Evolutionary conservation across 2,797 vertebrate species (phyloP), one percentile per base, ranked within the genome.

Genomic region (Otus scops): DNA sequence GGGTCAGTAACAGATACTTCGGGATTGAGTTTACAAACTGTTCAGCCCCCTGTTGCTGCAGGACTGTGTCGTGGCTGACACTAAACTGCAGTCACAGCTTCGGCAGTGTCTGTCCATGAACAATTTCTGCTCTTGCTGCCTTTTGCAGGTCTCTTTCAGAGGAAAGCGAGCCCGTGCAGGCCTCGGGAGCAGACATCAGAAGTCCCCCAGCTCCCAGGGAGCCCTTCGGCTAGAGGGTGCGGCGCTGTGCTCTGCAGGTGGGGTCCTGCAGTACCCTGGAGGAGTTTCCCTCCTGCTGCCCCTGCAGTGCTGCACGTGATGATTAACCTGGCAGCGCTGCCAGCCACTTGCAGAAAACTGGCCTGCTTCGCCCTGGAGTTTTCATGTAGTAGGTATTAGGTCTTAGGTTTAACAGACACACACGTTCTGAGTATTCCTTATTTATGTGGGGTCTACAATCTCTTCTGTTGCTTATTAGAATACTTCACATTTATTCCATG

Each of bases 261-360:
- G 20, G 9, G 5, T 41, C 10, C n/a, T 61, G 5, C 14, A 9
- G 0, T 5, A 2, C 11, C 12, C 3, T 10, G 43, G 71, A 21
- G 59, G 23, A 53, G 22, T 61, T 61, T 81, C 59, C 77, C 59
- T 92, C 41, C 24, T 50, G n/a, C 8, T 16, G 8, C 10, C 68
- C 7, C 0, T 23, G 20, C 11, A 57, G 32, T 45, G 15, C 32
- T 74, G 12, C 14, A 34, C 11, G 3, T 63, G 51, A 27, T 2
- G 11, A 2, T 34, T 17, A 21, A 48, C 3, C 0, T 3, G 39
- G 48, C 34, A n/a, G 63, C 28, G 8, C 13, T 38, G 63, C 13
- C 43, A 68, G 28, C 30, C 27, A 63, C 48, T 13, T 54, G 20
- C 69, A 76, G 38, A 73, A 73, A 17, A 54, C 27, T 19, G 32